These are phyloP conservation scores for Leptinotarsa defecta DNA, from an alignment of 1,140 invertebrate genomes.

Conservation along the genomic window DNA sequence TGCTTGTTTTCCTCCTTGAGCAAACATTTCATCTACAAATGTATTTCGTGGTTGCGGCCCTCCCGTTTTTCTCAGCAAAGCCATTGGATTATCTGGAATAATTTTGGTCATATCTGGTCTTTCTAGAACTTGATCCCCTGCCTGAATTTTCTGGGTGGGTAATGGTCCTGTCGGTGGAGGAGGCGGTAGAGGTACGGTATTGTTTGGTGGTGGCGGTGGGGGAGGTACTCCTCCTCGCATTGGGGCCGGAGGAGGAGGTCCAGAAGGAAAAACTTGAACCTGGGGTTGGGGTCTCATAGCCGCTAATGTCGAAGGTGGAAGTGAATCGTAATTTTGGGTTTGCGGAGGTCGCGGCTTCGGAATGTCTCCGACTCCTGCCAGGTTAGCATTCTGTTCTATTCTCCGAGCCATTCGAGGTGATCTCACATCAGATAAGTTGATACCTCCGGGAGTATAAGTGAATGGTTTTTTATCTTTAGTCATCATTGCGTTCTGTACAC, in stretches of 20 bases:
- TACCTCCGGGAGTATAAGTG: slow-evolving; percentile 89
- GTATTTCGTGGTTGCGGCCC: slow-evolving; percentile 55
- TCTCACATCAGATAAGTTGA: slow-evolving; percentile 87
- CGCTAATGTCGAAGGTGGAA: slow-evolving; percentile 60
- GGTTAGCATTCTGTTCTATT: slow-evolving; percentile 72
- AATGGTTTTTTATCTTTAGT: slow-evolving; percentile 95
- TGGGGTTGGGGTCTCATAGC: slow-evolving; percentile 70
- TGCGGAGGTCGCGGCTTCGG: slow-evolving; percentile 54
- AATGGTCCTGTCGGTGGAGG: slow-evolving; percentile 60
- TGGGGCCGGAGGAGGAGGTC: slow-evolving; percentile 59
- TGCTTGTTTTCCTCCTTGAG: slow-evolving; percentile 19
- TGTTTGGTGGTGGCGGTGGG: slow-evolving; percentile 56
- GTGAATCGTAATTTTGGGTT: slow-evolving; percentile 52
- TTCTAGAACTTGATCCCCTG: slow-evolving; percentile 55
- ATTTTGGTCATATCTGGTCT: slow-evolving; percentile 67
- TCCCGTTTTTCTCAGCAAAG: slow-evolving; percentile 58
- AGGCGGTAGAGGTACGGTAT: slow-evolving; percentile 59
- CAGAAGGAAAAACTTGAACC: slow-evolving; percentile 70
- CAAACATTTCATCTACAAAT: slow-evolving; percentile 43
- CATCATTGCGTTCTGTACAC: slow-evolving; percentile 91
- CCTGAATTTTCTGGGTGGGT: slow-evolving; percentile 57
- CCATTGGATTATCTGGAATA: slow-evolving; percentile 70
- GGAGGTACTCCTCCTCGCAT: slow-evolving; percentile 32
- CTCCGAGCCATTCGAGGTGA: slow-evolving; percentile 87
- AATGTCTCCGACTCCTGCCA: slow-evolving; percentile 58